Evolutionary conservation across 2,113 vertebrate genomes (phyloP), one percentile per base, ranked within the genome.

Genomic region (Megalops atlanticus): DNA sequence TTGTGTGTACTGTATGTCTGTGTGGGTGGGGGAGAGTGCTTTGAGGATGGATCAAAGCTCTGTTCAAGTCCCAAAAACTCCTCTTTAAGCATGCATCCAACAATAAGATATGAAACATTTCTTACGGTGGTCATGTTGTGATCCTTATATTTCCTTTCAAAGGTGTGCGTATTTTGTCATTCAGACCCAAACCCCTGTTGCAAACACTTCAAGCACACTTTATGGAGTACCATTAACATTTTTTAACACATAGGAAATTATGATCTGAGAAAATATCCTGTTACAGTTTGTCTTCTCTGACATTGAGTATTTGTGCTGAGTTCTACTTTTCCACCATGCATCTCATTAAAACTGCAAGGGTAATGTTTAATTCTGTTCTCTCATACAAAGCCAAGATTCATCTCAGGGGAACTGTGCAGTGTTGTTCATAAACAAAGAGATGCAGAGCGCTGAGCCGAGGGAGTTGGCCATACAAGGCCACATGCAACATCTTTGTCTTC

Each of bases 301-400:
- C 76, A 49, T 77, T 82, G 78, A 24, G 74, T 77, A 47, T 68
- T 81, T 71, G 35, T 84, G 70, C 69, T 79, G 78, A 86, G 72
- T 52, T 71, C 40, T 54, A 49, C 41, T 45, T 33, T 47, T 80
- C 58, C 12, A 14, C 18, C 80, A 76, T 54, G 45, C 40, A 10
- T 76, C 64, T 83, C 76, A 72, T 79, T 75, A 81, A 74, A 47
- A 68, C 40, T 79, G 73, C 54, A 73, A 33, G 49, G 39, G 27
- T 75, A 78, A 80, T 78, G 68, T 45, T 58, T 36, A 84, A 84
- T 82, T 84, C 70, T 69, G 76, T 40, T 36, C 18, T 58, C 77
- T 83, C 33, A 45, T 72, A 71, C 45, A 76, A 52, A 84, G 39
- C 54, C 77, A 82, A 75, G 45, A 64, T 21, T 74, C 33, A 45